phyloP scores from a whole-genome alignment of 2,113 vertebrate species.

The Serilophus lunatus region DNA sequence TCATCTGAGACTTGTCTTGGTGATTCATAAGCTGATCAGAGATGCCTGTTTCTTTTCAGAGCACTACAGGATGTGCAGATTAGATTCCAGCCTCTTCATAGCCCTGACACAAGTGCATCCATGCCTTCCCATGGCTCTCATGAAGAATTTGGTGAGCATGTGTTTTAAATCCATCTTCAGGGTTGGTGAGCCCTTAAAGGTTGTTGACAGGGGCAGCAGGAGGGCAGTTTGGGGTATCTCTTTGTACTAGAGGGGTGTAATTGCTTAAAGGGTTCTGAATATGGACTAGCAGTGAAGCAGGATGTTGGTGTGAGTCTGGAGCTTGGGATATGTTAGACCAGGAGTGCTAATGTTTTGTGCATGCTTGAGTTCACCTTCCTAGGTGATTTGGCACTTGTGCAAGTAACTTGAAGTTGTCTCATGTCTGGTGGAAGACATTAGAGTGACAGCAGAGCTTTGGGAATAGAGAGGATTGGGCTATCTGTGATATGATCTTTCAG shows the following conservation, averaged over 20 bases:
- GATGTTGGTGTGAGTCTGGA: not conserved
- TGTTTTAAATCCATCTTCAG: not conserved
- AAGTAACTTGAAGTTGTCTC: not conserved
- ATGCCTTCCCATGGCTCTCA: conserved; percentile 78
- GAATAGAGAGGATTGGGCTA: not conserved
- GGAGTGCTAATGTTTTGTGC: not conserved
- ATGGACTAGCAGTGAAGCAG: not conserved
- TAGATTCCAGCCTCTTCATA: conserved; percentile 89
- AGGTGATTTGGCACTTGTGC: not conserved
- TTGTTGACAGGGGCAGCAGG: not conserved
- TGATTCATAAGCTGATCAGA: not conserved
- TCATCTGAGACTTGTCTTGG: not conserved
- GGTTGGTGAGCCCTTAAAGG: not conserved
- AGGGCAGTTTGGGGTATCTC: not conserved
- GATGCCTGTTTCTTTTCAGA: conserved; percentile 58
- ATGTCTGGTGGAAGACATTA: not conserved
- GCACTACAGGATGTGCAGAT: conserved; percentile 97
- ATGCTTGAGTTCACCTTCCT: not conserved
- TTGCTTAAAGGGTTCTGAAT: not conserved
- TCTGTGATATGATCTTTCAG: not conserved
- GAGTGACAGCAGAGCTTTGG: not conserved
- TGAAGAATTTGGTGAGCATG: conserved; percentile 84
- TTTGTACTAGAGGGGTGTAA: not conserved
- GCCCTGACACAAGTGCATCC: conserved; percentile 71
- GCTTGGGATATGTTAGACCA: not conserved